Conservation (phyloP, 2,888 invertebrate genomes). For the Eucera pruinosa region DNA sequence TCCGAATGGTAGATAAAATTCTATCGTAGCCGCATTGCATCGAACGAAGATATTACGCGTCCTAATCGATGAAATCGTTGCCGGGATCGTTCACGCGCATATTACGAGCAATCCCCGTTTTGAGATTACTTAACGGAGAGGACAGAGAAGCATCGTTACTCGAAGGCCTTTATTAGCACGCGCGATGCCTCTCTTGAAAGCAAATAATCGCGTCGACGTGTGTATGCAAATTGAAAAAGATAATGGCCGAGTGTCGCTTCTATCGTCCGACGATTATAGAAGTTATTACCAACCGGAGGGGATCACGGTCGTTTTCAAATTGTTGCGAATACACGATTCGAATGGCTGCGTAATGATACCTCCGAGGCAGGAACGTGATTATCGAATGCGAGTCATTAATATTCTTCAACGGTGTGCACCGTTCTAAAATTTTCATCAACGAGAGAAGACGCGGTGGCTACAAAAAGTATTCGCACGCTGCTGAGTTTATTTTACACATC, state of each 20-base stretch:
- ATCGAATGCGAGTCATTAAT: too few relatives aligned
- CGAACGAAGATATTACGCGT: slow-evolving; percentile 34
- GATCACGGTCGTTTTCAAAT: slow-evolving; percentile 60
- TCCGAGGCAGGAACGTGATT: slow-evolving; percentile 38
- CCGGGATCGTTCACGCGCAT: slow-evolving; percentile 43
- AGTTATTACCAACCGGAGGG: slow-evolving; percentile 42
- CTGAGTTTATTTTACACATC: too few relatives aligned
- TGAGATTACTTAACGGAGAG: slow-evolving; percentile 50
- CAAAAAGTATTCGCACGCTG: too few relatives aligned
- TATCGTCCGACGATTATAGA: slow-evolving; percentile 46
- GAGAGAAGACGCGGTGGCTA: too few relatives aligned
- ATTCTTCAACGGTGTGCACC: too few relatives aligned
- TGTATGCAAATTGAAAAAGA: slow-evolving; percentile 65
- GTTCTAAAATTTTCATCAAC: too few relatives aligned
- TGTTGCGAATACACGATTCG: slow-evolving; percentile 54
- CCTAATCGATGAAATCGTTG: slow-evolving; percentile 28
- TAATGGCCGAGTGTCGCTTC: slow-evolving; percentile 51
- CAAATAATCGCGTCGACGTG: slow-evolving; percentile 48
- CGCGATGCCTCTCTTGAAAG: slow-evolving; percentile 19
- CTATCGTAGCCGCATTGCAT: neutral
- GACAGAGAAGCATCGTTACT: neutral
- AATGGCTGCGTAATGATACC: slow-evolving; percentile 45
- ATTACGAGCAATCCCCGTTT: slow-evolving; percentile 54
- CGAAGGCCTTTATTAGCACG: slow-evolving; percentile 40
- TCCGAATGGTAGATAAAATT: neutral